These are phyloP conservation scores for Cochlearius cochlearius DNA, from an alignment of 2,113 vertebrate species.

Conservation along the genomic window DNA sequence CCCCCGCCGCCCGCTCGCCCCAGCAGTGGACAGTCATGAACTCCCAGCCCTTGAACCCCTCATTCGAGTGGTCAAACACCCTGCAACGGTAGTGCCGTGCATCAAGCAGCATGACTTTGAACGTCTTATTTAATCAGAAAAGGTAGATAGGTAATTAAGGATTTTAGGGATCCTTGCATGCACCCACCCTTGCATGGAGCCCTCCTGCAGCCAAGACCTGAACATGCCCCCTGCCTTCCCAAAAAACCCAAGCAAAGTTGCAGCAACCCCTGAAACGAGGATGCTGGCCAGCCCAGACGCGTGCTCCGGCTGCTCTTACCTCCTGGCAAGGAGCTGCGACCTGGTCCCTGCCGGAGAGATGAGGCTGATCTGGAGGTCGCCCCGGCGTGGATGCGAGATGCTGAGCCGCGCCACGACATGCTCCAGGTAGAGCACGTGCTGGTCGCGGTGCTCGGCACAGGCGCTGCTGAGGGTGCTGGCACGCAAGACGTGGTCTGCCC, in stretches of 20 bases:
- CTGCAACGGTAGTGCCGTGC: constrained; percentile 28
- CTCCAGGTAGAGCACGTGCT: constrained; percentile 82
- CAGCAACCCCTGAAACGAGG: neutral
- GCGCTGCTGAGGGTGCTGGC: constrained; percentile 75
- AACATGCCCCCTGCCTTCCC: too few species aligned
- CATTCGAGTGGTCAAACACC: constrained; percentile 82
- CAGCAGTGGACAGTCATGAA: constrained; percentile 96
- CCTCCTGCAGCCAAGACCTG: neutral
- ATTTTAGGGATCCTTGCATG: neutral
- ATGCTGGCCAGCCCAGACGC: fast-evolving
- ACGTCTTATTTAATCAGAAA: neutral
- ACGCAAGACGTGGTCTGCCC: constrained; percentile 78
- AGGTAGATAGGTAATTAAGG: neutral
- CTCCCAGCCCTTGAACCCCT: constrained; percentile 93
- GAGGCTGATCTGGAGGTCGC: constrained; percentile 90
- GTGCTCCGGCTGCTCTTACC: constrained; percentile 57
- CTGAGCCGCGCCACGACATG: constrained; percentile 85
- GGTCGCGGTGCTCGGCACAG: constrained; percentile 78
- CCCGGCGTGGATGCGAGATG: constrained; percentile 83
- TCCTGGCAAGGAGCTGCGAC: constrained; percentile 86
- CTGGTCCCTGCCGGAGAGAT: constrained; percentile 86
- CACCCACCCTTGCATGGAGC: neutral
- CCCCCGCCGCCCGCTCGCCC: constrained; percentile 86
- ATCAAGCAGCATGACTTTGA: neutral
- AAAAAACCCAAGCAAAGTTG: fast-evolving